Conservation (phyloP, 64 coral and sea anemone genomes). For the Platygyra sinensis region DNA sequence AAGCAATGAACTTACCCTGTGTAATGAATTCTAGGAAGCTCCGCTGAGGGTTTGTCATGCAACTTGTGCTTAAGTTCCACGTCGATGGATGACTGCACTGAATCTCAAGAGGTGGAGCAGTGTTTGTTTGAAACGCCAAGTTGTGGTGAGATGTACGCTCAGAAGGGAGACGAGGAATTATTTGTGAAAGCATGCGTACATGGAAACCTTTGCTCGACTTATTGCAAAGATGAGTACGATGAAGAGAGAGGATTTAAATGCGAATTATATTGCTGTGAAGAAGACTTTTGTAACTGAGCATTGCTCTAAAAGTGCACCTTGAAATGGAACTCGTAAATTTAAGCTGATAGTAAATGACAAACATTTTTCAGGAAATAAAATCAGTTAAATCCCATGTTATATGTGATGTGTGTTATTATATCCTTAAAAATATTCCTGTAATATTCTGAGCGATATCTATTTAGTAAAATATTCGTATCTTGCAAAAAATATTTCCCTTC, state of each 20-base stretch:
- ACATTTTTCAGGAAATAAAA: too few species aligned
- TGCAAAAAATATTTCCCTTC: too few species aligned
- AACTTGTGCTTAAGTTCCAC: not conserved
- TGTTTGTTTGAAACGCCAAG: not conserved
- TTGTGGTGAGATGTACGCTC: not conserved
- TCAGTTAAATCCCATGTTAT: too few species aligned
- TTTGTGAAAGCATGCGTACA: not conserved
- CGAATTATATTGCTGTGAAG: conserved; percentile 20
- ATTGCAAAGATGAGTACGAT: not conserved
- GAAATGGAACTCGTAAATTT: too few species aligned
- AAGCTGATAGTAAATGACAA: too few species aligned
- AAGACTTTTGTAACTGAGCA: not conserved
- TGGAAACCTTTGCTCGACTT: not conserved
- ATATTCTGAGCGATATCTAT: too few species aligned
- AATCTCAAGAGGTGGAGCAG: not conserved
- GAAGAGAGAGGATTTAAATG: not conserved
- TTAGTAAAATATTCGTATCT: too few species aligned
- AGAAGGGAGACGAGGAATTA: not conserved
- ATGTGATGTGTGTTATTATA: too few species aligned
- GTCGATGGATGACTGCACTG: conserved; percentile 20
- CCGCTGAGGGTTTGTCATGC: not conserved
- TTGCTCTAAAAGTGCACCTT: too few species aligned
- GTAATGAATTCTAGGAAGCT: not conserved
- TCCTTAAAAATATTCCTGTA: too few species aligned
- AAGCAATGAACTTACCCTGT: too few species aligned